phyloP scores from a whole-genome alignment of 2,797 vertebrate species.

The Octomys mimax region DNA sequence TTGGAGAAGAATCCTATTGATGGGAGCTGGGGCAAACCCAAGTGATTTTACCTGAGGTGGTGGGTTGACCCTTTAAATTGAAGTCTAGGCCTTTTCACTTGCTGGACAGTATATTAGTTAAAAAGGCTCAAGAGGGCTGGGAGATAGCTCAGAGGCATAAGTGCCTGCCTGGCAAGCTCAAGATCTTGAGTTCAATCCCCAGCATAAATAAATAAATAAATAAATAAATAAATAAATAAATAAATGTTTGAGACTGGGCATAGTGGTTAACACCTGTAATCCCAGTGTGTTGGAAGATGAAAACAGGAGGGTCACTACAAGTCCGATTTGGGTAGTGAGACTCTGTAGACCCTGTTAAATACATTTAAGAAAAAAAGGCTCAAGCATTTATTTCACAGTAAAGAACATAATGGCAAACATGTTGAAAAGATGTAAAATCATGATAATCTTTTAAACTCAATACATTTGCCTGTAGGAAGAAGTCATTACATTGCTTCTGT shows the following conservation, averaged over 20 bases:
- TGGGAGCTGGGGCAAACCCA: not conserved
- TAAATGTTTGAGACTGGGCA: too few relatives aligned
- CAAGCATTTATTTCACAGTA: not conserved
- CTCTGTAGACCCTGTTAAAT: too few relatives aligned
- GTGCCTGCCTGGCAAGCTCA: too few relatives aligned
- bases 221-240: too few relatives aligned
- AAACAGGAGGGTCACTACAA: too few relatives aligned
- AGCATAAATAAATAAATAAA: too few relatives aligned
- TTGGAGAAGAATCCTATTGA: not conserved
- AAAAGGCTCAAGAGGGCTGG: not conserved
- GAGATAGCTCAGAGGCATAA: too few relatives aligned
- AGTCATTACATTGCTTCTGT: not conserved
- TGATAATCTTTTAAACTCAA: not conserved
- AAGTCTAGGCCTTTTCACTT: not conserved
- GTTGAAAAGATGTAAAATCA: not conserved
- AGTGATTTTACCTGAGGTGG: not conserved
- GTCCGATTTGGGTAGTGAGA: too few relatives aligned
- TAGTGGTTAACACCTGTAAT: too few relatives aligned
- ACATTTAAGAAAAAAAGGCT: not conserved
- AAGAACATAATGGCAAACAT: not conserved
- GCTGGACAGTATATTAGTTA: not conserved
- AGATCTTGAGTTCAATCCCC: too few relatives aligned
- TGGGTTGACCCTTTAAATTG: not conserved
- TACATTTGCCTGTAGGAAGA: not conserved
- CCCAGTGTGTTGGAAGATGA: too few relatives aligned